phyloP scores from a whole-genome alignment of 2,797 vertebrate species.

The Tiaroga cobitis region DNA sequence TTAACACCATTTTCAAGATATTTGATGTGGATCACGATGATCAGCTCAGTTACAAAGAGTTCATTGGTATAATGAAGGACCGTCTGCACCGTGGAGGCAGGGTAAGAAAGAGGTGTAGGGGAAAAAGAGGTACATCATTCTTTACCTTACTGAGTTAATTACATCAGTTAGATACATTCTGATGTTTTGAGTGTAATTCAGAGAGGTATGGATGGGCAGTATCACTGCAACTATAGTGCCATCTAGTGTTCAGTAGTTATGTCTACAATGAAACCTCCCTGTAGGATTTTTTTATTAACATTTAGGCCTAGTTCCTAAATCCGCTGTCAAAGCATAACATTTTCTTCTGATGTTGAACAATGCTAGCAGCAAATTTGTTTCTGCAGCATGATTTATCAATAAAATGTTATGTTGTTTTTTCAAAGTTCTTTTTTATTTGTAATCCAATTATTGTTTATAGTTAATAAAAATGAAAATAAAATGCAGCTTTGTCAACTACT shows the following conservation, averaged over 20 bases:
- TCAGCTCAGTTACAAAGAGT: slow-evolving; percentile 97
- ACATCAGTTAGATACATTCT: not conserved
- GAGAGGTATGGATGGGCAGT: not conserved
- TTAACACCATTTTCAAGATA: slow-evolving; percentile 98
- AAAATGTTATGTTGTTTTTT: not conserved
- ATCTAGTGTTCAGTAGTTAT: slow-evolving; percentile 63
- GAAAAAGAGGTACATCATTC: not conserved
- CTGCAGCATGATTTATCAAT: not conserved
- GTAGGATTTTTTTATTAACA: not conserved
- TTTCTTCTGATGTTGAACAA: not conserved
- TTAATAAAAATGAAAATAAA: not conserved
- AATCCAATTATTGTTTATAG: not conserved
- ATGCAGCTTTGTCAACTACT: not conserved
- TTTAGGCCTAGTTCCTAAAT: not conserved
- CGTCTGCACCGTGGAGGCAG: slow-evolving; percentile 92
- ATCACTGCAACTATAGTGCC: slow-evolving; percentile 55
- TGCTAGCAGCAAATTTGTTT: not conserved
- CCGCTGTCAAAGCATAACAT: not conserved
- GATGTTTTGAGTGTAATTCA: not conserved
- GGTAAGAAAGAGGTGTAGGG: slow-evolving; percentile 75
- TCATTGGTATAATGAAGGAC: slow-evolving; percentile 99
- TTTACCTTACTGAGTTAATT: not conserved
- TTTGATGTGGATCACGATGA: slow-evolving; percentile 98
- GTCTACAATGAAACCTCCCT: not conserved
- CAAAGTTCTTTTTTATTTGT: not conserved